Evolutionary conservation across 2,888 invertebrate species (phyloP), one percentile per base, ranked within the genome.

Genomic region (Minunthozetes semirufus): DNA sequence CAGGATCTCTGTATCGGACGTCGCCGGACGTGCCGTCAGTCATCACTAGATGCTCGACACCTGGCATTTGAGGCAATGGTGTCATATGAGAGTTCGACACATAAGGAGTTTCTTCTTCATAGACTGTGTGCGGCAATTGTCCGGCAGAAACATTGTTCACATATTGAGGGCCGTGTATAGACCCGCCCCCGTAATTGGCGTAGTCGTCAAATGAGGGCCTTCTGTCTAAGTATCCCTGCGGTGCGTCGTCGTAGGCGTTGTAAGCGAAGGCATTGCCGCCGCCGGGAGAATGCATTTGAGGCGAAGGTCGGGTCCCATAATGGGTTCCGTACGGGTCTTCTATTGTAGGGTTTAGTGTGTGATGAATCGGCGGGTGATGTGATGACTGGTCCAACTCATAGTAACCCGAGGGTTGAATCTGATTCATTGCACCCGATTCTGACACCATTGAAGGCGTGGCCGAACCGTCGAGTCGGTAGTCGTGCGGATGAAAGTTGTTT

Each of bases 1-100:
- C 98, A 17, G 99, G 99, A 84, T 97, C 95, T 72, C 98, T 88
- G 94, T 94, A 97, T 82, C 93, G 88, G 83, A 94, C 89, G 78
- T 82, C 83, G 56, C 59, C 72, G 56, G 63, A 22, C 33, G 71
- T 17, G 59, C 72, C 59, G 72, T 72, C 29, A 42, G 33, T 5
- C 17, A 25, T 9, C 11, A 53, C 72, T 25, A 46, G 46, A 19
- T 42, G 59, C 8, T 48, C 48, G 53, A 29, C 71, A 46, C 42
- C 50, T 13, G 38, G 56, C 71, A 71, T 70, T 15, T 42, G 73
- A 42, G 25, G 48, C 33, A 38, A 38, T 38, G n/a, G 63, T 19
- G 59, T 22, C 38, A 38, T 68, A 38, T 66, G 63, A 25, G 70
- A 48, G 25, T 70, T 70, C 0, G 70, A 46, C 15, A 71, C 71